Conservation (phyloP, 2,113 vertebrate species). For the Nanorana parkeri region DNA sequence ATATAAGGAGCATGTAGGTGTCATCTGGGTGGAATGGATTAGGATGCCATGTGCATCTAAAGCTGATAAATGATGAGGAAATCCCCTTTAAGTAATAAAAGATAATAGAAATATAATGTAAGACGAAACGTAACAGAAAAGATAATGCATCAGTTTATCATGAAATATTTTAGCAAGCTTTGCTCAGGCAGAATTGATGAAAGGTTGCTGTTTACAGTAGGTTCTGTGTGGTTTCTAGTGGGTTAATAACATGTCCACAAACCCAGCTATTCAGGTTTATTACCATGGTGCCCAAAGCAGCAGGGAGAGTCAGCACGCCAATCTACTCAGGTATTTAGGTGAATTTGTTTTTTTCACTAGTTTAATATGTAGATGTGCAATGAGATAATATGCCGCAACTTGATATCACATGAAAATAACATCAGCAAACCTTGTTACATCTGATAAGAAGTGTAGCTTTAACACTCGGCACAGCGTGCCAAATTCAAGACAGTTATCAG, state of each 20-base stretch:
- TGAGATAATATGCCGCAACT: slow-evolving; percentile 31
- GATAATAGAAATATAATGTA: too few relatives aligned
- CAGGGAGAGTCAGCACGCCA: slow-evolving; percentile 19
- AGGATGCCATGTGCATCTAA: too few relatives aligned
- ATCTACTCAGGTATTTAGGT: slow-evolving; percentile 26
- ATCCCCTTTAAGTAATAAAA: too few relatives aligned
- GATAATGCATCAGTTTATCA: too few relatives aligned
- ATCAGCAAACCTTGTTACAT: not conserved
- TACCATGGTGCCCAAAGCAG: slow-evolving; percentile 15
- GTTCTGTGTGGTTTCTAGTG: not conserved
- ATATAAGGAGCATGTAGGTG: too few relatives aligned
- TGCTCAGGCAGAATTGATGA: not conserved
- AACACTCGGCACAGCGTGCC: slow-evolving; percentile 19
- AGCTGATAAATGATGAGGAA: too few relatives aligned
- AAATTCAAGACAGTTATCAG: slow-evolving; percentile 22
- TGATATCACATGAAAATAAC: slow-evolving; percentile 8
- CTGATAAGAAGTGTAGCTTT: slow-evolving; percentile 10
- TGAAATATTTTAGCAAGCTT: too few relatives aligned
- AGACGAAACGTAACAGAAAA: too few relatives aligned
- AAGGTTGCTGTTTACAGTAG: not conserved
- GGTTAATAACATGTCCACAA: slow-evolving; percentile 36
- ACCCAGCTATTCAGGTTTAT: slow-evolving; percentile 14
- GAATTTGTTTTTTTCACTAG: slow-evolving; percentile 1
- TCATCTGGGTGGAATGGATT: too few relatives aligned
- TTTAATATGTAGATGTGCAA: slow-evolving; percentile 13